A percentile compares a stretch with the other conserved stretches of the same genome.
These are phyloP conservation scores for Lottia gigantea DNA, from an alignment of 2,888 invertebrate genomes.

Conservation along the genomic window DNA sequence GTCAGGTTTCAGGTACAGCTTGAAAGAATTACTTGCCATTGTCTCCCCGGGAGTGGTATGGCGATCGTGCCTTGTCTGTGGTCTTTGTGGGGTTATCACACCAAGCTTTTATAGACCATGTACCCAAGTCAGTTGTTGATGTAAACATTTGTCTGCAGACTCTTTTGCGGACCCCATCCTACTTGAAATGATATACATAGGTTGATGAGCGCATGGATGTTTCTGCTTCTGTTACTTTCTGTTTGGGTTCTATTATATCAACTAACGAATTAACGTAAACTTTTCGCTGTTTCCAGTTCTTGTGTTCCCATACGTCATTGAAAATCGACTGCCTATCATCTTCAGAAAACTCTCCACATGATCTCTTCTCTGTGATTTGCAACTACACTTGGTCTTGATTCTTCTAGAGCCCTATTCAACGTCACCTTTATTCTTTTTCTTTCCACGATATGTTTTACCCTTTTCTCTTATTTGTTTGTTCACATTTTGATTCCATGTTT, in stretches of 20 bases:
- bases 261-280: background rate
- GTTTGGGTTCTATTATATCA: background rate
- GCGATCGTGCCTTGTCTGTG: background rate
- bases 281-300: conserved; percentile 10
- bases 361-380: background rate
- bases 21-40: background rate
- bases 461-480: conserved; percentile 1
- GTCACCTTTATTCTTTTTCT: background rate
- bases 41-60: background rate
- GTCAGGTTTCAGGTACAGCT: conserved; percentile 3
- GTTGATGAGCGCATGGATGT: background rate
- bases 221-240: background rate
- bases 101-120: conserved; percentile 3
- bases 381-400: too few species aligned
- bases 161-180: background rate
- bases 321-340: background rate
- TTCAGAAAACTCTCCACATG: background rate
- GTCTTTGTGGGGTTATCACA: background rate
- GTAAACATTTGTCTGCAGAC: conserved; percentile 12
- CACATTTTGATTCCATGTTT: background rate
- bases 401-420: too few species aligned
- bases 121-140: background rate
- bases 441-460: conserved; percentile 11
- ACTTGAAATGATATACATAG: background rate
- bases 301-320: background rate